Evolutionary conservation across 1,140 invertebrate species (phyloP), one percentile per base, ranked within the genome.

Genomic region (Asobara japonica): DNA sequence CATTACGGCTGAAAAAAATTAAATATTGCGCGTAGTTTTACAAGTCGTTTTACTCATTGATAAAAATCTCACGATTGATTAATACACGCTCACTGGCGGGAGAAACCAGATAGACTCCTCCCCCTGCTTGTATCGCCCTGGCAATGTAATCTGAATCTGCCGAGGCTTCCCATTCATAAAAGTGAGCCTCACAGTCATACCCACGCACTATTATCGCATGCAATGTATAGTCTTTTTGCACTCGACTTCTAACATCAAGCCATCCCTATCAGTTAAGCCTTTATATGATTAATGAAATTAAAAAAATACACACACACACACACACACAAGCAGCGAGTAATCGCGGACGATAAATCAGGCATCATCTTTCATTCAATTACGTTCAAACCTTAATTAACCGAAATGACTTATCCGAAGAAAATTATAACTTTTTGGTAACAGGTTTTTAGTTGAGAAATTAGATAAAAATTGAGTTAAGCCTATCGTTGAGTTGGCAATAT

Each of bases 91-190:
- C 11, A 22, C 51, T 20, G 29, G 71, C 36, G 18, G 65, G 27
- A 45, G 13, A 66, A 67, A 73, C 71, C 41, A 73, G 60, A 68
- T 69, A 69, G 51, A 61, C 41, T 16, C 41, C n/a, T 45, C 22
- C 27, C 16, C 4, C 51, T 56, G 45, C 13, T 69, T 56, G 2
- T 3, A n/a, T n/a, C 29, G 5, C 29, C 61, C 11, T 38, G 31
- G 48, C 70, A 33, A 51, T 30, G 48, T 62, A 74, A 61, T 73
- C 68, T 71, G 67, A 70, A 66, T 65, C 60, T 67, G 68, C 62
- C 61, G 68, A 73, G 65, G 68, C 73, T 76, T 76, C 73, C 41
- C 74, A 76, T 76, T 76, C 74, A 76, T 73, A 66, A 76, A 76
- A 66, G 33, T 71, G 65, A 72, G 48, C 61, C 61, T 51, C 69